Evolutionary conservation across 2,888 invertebrate species (phyloP).

Genomic region (Microctonus brassicae): DNA sequence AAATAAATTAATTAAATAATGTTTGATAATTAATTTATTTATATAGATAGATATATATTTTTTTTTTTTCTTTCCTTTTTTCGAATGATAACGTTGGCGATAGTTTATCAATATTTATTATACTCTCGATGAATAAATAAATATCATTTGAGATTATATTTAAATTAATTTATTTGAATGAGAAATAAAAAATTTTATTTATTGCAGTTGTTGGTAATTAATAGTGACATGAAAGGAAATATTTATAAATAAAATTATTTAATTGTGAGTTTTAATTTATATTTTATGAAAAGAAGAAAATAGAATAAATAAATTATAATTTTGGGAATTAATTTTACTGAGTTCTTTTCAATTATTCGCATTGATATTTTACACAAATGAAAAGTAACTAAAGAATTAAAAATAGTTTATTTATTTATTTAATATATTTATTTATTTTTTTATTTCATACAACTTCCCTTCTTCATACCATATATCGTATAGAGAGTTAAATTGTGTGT

Average conservation of each 20-base stretch:
- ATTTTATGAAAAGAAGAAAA: too few relatives aligned
- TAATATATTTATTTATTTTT: neutral
- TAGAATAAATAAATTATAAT: too few relatives aligned
- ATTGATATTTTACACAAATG: too few relatives aligned
- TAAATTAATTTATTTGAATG: neutral
- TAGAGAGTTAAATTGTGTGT: neutral
- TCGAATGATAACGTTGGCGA: neutral
- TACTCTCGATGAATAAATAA: neutral
- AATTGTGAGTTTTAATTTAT: neutral
- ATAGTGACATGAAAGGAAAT: neutral
- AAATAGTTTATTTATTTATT: too few relatives aligned
- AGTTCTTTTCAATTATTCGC: too few relatives aligned
- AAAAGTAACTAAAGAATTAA: too few relatives aligned
- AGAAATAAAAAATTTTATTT: neutral
- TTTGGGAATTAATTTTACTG: too few relatives aligned
- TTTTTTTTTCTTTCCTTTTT: neutral
- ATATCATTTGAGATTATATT: neutral
- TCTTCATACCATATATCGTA: neutral
- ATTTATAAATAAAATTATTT: neutral
- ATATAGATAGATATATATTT: neutral
- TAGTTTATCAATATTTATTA: constrained; percentile 13
- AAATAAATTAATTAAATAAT: neutral
- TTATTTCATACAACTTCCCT: neutral
- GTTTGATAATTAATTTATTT: too few relatives aligned
- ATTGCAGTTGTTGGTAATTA: neutral